Conservation (phyloP, 2,888 invertebrate genomes). For the Cantharis flavilabris region DNA sequence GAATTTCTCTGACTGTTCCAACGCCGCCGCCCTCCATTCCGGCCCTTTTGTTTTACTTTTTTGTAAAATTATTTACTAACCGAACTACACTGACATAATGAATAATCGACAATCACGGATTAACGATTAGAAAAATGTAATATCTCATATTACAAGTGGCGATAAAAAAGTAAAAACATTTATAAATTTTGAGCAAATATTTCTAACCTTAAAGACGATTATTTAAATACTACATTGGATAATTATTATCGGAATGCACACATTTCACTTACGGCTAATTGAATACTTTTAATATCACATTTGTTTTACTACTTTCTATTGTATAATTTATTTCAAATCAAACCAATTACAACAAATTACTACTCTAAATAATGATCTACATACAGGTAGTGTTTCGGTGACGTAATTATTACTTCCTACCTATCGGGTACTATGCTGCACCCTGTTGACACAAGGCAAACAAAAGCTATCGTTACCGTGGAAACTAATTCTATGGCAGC, state of each 20-base stretch:
- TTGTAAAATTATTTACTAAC: not conserved
- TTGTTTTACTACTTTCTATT: constrained; percentile 25
- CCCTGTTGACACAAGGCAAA: not conserved
- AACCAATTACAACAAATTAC: not conserved
- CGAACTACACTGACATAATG: not conserved
- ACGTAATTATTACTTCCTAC: constrained; percentile 15
- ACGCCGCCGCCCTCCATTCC: not conserved
- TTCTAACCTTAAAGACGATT: constrained; percentile 2
- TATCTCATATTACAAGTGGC: not conserved
- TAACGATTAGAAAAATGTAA: not conserved
- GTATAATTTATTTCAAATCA: constrained; percentile 11
- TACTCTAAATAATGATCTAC: constrained; percentile 3
- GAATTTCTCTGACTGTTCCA: constrained; percentile 52
- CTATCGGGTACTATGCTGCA: not conserved
- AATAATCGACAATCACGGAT: not conserved
- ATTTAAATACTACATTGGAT: not conserved
- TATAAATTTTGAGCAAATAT: not conserved
- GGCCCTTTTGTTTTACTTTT: not conserved
- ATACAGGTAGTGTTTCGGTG: constrained; percentile 7
- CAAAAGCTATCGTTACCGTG: not conserved
- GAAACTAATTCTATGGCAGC: not conserved
- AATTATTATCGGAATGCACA: constrained; percentile 15
- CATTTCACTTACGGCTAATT: constrained; percentile 28
- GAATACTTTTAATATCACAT: constrained; percentile 23
- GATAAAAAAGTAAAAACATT: not conserved